Percentiles rank a stretch among this genome's conserved stretches.
Conservation (phyloP, 2,113 vertebrate genomes). For the Rhabdomys dilectus region DNA sequence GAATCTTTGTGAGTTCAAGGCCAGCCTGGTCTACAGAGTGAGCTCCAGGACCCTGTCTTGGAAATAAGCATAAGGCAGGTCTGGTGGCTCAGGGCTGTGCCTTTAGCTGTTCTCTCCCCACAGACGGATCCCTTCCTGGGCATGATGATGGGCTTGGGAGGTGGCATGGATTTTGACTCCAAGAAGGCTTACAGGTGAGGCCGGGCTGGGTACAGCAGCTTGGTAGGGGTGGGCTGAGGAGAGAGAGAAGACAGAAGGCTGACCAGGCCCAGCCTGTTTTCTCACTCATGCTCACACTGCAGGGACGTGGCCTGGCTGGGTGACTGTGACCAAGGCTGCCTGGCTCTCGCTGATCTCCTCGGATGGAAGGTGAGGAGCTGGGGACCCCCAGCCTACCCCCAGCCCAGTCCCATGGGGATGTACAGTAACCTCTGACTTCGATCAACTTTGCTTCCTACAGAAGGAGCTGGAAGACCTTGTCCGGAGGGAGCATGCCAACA, state of each 20-base stretch:
- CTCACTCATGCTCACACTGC: background rate
- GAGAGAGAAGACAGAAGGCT: background rate
- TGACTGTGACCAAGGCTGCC: constrained; percentile 93
- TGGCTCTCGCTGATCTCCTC: constrained; percentile 92
- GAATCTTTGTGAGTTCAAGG: background rate
- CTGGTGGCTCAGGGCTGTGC: background rate
- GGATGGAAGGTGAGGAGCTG: constrained; percentile 92
- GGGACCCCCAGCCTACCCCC: background rate
- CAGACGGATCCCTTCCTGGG: constrained; percentile 91
- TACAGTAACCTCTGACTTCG: background rate
- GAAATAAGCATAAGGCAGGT: background rate
- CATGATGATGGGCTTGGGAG: constrained; percentile 92
- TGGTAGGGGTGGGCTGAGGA: no score
- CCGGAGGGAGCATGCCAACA: constrained; percentile 89
- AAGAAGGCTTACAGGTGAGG: constrained; percentile 95
- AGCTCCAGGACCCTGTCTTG: background rate
- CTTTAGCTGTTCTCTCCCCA: background rate
- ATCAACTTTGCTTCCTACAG: constrained; percentile 79
- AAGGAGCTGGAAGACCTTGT: constrained; percentile 92
- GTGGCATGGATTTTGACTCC: constrained; percentile 96
- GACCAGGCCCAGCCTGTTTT: background rate
- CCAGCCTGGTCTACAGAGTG: background rate
- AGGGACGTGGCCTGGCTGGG: constrained; percentile 94
- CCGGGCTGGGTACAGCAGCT: background rate
- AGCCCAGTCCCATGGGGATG: background rate